Percentiles rank a stretch among this genome's conserved stretches.
These are phyloP conservation scores for Knipowitschia caucasica DNA, from an alignment of 2,797 vertebrate species.

Conservation along the genomic window DNA sequence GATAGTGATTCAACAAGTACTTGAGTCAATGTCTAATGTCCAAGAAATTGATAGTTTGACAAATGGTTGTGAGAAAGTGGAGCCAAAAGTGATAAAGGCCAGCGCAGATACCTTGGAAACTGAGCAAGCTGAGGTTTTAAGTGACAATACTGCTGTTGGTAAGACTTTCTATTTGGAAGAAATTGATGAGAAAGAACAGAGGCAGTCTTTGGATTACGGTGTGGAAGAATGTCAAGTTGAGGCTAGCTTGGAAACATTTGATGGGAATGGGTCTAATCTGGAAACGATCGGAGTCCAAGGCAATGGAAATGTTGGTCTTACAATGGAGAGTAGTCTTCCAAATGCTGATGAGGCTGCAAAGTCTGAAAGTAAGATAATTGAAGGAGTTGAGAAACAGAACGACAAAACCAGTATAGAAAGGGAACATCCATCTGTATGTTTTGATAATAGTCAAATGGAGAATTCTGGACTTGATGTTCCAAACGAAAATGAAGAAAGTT, in stretches of 20 bases:
- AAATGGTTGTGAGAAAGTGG: constrained; percentile 1
- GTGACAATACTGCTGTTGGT: constrained; percentile 3
- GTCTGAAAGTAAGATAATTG: not conserved
- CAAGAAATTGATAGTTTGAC: not conserved
- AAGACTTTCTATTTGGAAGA: not conserved
- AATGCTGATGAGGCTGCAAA: not conserved
- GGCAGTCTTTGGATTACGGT: not conserved
- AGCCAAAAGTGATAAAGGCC: not conserved
- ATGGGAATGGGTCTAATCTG: not conserved
- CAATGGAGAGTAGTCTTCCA: not conserved
- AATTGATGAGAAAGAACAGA: not conserved
- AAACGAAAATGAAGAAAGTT: constrained; percentile 6
- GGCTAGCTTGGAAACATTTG: constrained; percentile 6
- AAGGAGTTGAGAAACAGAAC: constrained; percentile 5
- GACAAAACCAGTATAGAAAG: constrained; percentile 1
- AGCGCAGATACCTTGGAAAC: constrained; percentile 10
- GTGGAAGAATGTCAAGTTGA: constrained; percentile 5
- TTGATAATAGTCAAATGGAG: not conserved
- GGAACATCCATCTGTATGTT: constrained; percentile 1
- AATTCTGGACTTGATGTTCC: constrained; percentile 4
- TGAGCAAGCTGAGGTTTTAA: not conserved
- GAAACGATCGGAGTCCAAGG: constrained; percentile 15
- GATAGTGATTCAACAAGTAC: not conserved
- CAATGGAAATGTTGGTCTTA: not conserved
- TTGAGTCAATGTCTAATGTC: not conserved